Evolutionary conservation across 2,888 invertebrate species (phyloP).

Genomic region (Pristionchus fissidentatus): DNA sequence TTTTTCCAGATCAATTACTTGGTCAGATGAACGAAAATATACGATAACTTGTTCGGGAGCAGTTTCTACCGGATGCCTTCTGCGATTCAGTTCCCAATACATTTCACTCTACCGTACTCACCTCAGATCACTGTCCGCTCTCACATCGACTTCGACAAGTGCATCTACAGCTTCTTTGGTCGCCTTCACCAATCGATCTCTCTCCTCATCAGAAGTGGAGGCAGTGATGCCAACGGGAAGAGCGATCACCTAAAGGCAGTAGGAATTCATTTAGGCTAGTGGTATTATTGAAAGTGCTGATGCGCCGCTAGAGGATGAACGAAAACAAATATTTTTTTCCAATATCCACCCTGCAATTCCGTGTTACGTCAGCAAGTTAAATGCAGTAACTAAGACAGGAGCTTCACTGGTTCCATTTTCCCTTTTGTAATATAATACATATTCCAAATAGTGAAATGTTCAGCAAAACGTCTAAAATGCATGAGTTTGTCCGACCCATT

Average conservation of each 20-base stretch:
- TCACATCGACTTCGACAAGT: constrained; percentile 82
- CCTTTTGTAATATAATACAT: neutral
- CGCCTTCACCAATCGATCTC: constrained; percentile 80
- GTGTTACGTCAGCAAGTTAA: no score
- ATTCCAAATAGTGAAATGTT: neutral
- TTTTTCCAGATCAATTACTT: no score
- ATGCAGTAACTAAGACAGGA: neutral
- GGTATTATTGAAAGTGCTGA: neutral
- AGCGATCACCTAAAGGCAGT: constrained; percentile 82
- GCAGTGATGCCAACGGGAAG: constrained; percentile 97
- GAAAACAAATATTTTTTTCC: neutral
- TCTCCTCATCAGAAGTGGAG: constrained; percentile 84
- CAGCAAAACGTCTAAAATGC: no score
- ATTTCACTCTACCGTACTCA: neutral
- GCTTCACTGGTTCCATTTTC: neutral
- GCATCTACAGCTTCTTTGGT: constrained; percentile 77
- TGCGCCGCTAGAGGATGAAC: neutral
- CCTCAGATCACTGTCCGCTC: constrained; percentile 88
- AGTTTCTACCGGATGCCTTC: no score
- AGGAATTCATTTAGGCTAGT: neutral
- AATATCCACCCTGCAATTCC: no score
- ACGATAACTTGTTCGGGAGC: no score
- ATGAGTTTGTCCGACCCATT: no score
- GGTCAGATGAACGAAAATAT: no score
- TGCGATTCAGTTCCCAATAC: no score